Base-by-base conservation (phyloP, 2,888 invertebrate species). In the Furcula furcula region DNA sequence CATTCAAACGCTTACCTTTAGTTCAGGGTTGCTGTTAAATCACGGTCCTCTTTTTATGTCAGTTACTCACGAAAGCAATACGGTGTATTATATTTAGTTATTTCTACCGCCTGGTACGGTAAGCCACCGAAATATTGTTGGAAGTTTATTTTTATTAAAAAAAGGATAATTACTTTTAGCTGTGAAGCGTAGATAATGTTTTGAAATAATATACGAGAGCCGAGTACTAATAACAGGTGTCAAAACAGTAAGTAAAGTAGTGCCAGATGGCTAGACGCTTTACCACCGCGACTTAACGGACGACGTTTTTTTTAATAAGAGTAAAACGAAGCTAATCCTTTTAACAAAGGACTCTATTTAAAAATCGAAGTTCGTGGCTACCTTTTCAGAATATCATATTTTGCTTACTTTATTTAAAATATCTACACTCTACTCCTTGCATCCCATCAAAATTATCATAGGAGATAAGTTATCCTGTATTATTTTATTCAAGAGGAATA, bases 221-320 rank as follows among this genome's bases (percentile, higher is more conserved):
- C 34, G 34, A 42, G 46, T 43, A 45, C 48, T 42, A 46, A 53
- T 54, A 69, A 65, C 72, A 79, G 73, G 73, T 78, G 74, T 74
- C 64, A 57, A 65, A 68, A 68, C 55, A 56, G n/a, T n/a, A n/a
- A n/a, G n/a, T n/a, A n/a, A n/a, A n/a, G 53, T 47, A 45, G 40
- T 44, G 28, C 50, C 58, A 64, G 55, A 58, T 67, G 56, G 57
- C 41, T 23, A 22, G 14, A 34, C 25, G 29, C 29, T 33, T n/a
- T n/a, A n/a, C n/a, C n/a, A n/a, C n/a, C n/a, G n/a, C n/a, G n/a
- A n/a, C n/a, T n/a, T n/a, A n/a, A n/a, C n/a, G n/a, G n/a, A n/a
- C n/a, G n/a, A n/a, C n/a, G n/a, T n/a, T n/a, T n/a, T n/a, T n/a
- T n/a, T n/a, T n/a, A n/a, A n/a, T n/a, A n/a, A n/a, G n/a, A n/a